Evolutionary conservation across 1,140 invertebrate species (phyloP).

Genomic region (Drosophila obscura): DNA sequence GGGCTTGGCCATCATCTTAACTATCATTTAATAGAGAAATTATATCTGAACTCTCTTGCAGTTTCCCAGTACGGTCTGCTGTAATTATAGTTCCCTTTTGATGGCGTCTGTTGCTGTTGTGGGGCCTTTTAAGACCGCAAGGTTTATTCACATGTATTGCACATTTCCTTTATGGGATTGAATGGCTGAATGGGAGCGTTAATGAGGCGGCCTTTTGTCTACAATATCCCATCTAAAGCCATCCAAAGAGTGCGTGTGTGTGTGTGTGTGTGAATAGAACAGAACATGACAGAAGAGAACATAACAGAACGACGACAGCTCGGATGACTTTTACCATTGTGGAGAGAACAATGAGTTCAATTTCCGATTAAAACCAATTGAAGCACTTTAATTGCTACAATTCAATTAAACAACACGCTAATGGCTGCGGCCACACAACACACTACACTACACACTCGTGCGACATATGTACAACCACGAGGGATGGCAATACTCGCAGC

Average conservation of each 20-base stretch:
- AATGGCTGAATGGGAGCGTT: constrained; percentile 60
- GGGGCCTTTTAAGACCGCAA: constrained; percentile 35
- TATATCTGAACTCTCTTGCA: too few species aligned
- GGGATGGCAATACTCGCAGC: too few species aligned
- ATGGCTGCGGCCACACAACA: constrained; percentile 49
- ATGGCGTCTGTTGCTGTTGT: background rate
- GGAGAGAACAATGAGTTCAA: constrained; percentile 70
- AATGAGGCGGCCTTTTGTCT: constrained; percentile 64
- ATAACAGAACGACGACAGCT: constrained; percentile 13
- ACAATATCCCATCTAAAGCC: constrained; percentile 9
- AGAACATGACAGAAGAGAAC: background rate
- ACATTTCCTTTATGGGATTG: constrained; percentile 67
- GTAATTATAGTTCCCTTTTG: constrained; percentile 29
- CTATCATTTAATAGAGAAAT: too few species aligned
- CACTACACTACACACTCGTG: constrained; percentile 1
- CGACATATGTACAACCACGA: constrained; percentile 29
- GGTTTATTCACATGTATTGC: constrained; percentile 65
- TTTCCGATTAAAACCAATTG: constrained; percentile 82
- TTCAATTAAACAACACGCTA: constrained; percentile 79
- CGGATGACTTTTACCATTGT: constrained; percentile 32
- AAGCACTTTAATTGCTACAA: constrained; percentile 81
- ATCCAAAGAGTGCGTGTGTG: background rate
- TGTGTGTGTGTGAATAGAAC: constrained; percentile 1
- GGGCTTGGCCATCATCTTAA: too few species aligned
- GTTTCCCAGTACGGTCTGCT: background rate